Conservation (phyloP, 2,888 invertebrate genomes). For the Eristalinus sepulchralis region DNA sequence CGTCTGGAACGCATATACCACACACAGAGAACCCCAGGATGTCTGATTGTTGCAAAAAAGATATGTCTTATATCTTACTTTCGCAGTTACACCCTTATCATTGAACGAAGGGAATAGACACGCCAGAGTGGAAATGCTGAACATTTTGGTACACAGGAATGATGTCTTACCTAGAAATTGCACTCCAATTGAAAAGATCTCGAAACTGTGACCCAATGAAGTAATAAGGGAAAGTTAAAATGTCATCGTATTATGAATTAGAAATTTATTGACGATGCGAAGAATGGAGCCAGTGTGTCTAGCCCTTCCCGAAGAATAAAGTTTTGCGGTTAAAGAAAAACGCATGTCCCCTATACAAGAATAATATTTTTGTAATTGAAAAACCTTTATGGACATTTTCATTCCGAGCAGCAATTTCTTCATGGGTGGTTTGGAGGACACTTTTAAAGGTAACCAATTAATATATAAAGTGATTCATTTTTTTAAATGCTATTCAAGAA, state of each 20-base stretch:
- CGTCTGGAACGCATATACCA: slow-evolving; percentile 51
- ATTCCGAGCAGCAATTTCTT: slow-evolving; percentile 8
- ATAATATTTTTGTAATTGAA: slow-evolving; percentile 53
- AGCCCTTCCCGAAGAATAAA: slow-evolving; percentile 56
- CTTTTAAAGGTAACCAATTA: slow-evolving; percentile 44
- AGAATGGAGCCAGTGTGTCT: slow-evolving; percentile 66
- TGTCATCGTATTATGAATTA: slow-evolving; percentile 65
- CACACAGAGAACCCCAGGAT: slow-evolving; percentile 45
- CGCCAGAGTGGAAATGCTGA: slow-evolving; percentile 11
- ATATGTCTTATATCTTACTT: slow-evolving; percentile 50
- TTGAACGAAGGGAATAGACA: slow-evolving; percentile 32
- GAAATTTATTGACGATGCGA: slow-evolving; percentile 54
- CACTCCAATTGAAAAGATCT: slow-evolving; percentile 45
- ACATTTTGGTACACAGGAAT: slow-evolving; percentile 9
- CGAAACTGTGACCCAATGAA: background rate
- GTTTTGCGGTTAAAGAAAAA: slow-evolving; percentile 62
- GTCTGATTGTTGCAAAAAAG: slow-evolving; percentile 46
- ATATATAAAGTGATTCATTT: slow-evolving; percentile 47
- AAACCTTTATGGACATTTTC: slow-evolving; percentile 15
- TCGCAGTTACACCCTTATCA: slow-evolving; percentile 33
- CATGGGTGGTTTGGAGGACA: slow-evolving; percentile 45
- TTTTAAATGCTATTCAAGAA: background rate
- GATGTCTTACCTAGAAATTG: slow-evolving; percentile 34
- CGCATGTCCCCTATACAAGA: slow-evolving; percentile 35
- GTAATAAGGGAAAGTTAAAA: slow-evolving; percentile 51